Conservation (phyloP, 2,888 invertebrate genomes). For the Ceraclea dissimilis region DNA sequence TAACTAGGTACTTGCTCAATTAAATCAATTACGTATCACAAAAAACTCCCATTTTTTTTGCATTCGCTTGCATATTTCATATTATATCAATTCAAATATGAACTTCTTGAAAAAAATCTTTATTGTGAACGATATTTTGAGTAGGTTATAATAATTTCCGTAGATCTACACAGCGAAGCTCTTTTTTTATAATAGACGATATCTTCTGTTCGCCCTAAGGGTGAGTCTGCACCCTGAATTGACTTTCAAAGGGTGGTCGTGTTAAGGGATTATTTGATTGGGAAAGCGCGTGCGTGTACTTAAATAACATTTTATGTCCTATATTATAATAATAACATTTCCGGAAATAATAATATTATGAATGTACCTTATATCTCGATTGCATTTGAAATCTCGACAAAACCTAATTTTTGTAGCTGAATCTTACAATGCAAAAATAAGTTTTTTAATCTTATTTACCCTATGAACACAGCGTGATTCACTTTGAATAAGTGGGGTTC, state of each 20-base stretch:
- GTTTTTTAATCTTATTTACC: too few species aligned
- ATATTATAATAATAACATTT: not conserved
- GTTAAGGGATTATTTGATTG: constrained; percentile 4
- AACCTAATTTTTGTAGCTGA: not conserved
- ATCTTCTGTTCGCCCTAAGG: not conserved
- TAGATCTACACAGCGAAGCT: not conserved
- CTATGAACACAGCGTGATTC: too few species aligned
- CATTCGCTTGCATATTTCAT: too few species aligned
- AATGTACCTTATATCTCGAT: too few species aligned
- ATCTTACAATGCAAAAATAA: too few species aligned
- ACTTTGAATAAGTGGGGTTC: too few species aligned
- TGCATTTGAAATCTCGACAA: not conserved
- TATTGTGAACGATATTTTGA: not conserved
- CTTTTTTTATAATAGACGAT: not conserved
- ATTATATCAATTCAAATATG: too few species aligned
- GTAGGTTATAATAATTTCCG: not conserved
- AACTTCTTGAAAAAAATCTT: too few species aligned
- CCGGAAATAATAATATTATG: not conserved
- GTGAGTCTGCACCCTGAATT: not conserved
- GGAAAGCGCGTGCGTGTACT: not conserved
- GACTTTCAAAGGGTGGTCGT: not conserved
- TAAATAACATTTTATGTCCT: not conserved
- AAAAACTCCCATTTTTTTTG: too few species aligned
- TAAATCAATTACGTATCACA: too few species aligned
- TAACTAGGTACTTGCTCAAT: too few species aligned